Evolutionary conservation across 2,113 vertebrate species (phyloP).

Genomic region (Strix aluco): DNA sequence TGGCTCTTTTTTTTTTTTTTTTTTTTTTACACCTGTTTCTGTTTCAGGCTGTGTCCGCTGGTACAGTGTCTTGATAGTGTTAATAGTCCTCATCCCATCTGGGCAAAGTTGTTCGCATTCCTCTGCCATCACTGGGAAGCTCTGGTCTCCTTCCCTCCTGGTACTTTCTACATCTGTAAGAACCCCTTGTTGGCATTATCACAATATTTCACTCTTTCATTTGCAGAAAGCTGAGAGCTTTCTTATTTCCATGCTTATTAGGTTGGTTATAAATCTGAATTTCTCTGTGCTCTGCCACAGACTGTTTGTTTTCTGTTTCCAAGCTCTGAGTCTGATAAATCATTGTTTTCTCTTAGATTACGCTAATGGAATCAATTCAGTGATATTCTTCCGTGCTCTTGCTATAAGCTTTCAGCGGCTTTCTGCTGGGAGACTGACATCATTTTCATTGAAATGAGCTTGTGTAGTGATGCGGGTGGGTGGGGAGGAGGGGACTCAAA

Average conservation of each 20-base stretch:
- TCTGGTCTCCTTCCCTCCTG: neutral
- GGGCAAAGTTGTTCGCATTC: neutral
- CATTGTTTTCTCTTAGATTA: constrained; percentile 36
- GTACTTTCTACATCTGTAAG: neutral
- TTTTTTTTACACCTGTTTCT: neutral
- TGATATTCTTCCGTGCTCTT: neutral
- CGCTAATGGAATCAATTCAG: constrained; percentile 50
- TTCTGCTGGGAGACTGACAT: constrained; percentile 29
- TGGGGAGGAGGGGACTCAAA: neutral
- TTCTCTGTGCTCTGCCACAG: neutral
- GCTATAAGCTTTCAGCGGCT: constrained; percentile 40
- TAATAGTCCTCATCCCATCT: neutral
- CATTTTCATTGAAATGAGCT: neutral
- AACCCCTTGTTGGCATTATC: neutral
- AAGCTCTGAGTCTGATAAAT: neutral
- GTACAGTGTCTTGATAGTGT: neutral
- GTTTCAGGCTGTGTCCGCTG: neutral
- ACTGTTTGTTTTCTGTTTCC: constrained; percentile 42
- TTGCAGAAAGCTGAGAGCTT: neutral
- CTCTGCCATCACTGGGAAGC: neutral
- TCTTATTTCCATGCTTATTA: constrained; percentile 1
- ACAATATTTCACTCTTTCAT: neutral
- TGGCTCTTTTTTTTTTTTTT: neutral
- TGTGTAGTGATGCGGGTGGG: neutral
- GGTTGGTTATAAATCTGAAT: neutral